These are phyloP conservation scores for Melanostigma gelatinosum DNA, from an alignment of 2,113 vertebrate genomes.

Conservation along the genomic window DNA sequence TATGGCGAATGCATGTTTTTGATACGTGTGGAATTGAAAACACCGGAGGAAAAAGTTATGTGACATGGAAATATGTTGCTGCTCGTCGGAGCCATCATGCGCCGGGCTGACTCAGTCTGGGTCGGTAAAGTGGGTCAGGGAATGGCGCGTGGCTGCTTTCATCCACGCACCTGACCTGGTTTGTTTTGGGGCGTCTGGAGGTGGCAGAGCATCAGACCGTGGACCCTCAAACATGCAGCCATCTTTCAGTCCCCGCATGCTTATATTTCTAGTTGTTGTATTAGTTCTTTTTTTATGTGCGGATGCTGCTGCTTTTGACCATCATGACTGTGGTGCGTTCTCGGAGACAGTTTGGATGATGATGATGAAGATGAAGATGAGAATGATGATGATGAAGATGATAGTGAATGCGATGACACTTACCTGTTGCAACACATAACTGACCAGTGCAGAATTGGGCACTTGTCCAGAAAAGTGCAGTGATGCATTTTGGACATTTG, in stretches of 20 bases:
- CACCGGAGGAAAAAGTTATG: slow-evolving; percentile 24
- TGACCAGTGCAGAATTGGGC: neutral
- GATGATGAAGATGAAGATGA: neutral
- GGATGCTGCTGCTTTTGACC: neutral
- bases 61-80: neutral
- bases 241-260: neutral
- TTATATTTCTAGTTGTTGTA: neutral
- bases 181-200: slow-evolving; percentile 44
- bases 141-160: neutral
- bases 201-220: neutral
- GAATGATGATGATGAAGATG: neutral
- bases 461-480: neutral
- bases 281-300: neutral
- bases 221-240: neutral
- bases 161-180: slow-evolving; percentile 22
- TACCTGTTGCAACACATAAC: slow-evolving; percentile 23
- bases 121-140: slow-evolving; percentile 39
- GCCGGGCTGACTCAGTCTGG: neutral
- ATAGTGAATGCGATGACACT: neutral
- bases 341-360: neutral
- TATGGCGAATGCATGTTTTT: neutral
- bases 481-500: neutral
- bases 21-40: neutral
- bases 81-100: neutral
- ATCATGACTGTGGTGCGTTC: neutral